These are phyloP conservation scores for Polietes domitor DNA, from an alignment of 2,888 invertebrate species.

Conservation along the genomic window DNA sequence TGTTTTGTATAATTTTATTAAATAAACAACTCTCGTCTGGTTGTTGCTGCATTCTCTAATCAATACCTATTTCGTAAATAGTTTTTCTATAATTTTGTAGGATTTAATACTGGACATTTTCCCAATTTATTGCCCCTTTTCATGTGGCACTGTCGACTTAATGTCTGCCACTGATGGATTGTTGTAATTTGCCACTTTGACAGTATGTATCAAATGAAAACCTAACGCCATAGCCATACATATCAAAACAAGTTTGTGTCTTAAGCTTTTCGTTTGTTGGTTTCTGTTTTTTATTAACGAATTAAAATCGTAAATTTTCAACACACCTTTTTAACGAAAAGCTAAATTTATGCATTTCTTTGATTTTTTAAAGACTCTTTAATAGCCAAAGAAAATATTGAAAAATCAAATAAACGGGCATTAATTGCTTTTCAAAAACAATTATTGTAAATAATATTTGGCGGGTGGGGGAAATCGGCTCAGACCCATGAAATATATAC, in stretches of 20 bases:
- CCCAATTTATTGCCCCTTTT: neutral
- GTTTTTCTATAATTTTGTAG: neutral
- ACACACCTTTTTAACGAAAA: conserved; percentile 59
- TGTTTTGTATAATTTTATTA: too few relatives aligned
- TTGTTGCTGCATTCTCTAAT: too few relatives aligned
- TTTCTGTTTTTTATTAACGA: conserved; percentile 40
- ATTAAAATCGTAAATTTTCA: conserved; percentile 62
- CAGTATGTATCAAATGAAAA: neutral
- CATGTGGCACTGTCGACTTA: conserved; percentile 6
- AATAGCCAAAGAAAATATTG: conserved; percentile 33
- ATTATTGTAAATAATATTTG: conserved; percentile 64
- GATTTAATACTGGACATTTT: neutral
- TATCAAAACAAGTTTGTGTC: conserved; percentile 51
- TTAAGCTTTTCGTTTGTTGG: conserved; percentile 59
- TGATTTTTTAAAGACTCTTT: conserved; percentile 23
- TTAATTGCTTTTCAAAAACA: conserved; percentile 66
- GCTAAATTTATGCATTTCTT: conserved; percentile 57
- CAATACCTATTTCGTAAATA: too few relatives aligned
- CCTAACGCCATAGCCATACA: neutral
- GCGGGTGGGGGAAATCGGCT: conserved; percentile 5
- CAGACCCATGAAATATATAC: neutral
- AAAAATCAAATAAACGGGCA: conserved; percentile 32
- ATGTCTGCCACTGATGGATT: conserved; percentile 21
- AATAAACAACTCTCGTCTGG: too few relatives aligned
- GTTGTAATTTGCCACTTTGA: conserved; percentile 1